Evolutionary conservation across 2,113 vertebrate genomes (phyloP), one percentile per base, ranked within the genome.

Genomic region (Sylvicapra grimmia): DNA sequence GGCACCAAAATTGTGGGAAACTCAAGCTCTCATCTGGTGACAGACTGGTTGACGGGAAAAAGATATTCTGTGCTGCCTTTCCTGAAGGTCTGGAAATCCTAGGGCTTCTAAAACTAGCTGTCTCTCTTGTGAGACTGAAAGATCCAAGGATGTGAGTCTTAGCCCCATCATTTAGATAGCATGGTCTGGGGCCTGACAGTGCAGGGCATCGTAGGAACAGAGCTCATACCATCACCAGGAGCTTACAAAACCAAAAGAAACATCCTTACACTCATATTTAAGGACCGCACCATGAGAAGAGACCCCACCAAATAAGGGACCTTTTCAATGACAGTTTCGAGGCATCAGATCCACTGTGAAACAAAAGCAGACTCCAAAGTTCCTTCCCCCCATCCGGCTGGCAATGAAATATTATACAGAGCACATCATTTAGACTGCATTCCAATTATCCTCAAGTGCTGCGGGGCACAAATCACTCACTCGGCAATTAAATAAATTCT

Each of bases 401-500:
- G 82, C 91, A 98, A 96, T 98, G 98, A 96, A 96, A 85, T 90
- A 98, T 59, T 97, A 91, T 25, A 97, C 85, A 91, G n/a, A 98
- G 68, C 56, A 93, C 79, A 94, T 8, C 80, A 96, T 95, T 98
- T 86, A 95, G 85, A 91, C 58, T n/a, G 96, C 49, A 97, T 97
- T 79, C 63, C 59, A 92, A 97, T 98, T 98, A 98, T 90, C 92
- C 93, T 68, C 49, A 47, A 95, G 93, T 29, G 88, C 92, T 82
- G 75, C 8, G 40, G 15, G 10, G 91, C 98, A 98, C 96, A 96
- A 97, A 68, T 97, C 95, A 93, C 80, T 93, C 44, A 96, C 18
- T 85, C 9, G 0, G 96, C 47, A 97, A 96, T 96, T 97, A 97
- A 94, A 97, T 23, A 97, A 92, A 92, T 93, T 98, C 86, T 91